Base-by-base conservation (phyloP, 1,140 invertebrate genomes). In the Cyphomyrmex costatus region DNA sequence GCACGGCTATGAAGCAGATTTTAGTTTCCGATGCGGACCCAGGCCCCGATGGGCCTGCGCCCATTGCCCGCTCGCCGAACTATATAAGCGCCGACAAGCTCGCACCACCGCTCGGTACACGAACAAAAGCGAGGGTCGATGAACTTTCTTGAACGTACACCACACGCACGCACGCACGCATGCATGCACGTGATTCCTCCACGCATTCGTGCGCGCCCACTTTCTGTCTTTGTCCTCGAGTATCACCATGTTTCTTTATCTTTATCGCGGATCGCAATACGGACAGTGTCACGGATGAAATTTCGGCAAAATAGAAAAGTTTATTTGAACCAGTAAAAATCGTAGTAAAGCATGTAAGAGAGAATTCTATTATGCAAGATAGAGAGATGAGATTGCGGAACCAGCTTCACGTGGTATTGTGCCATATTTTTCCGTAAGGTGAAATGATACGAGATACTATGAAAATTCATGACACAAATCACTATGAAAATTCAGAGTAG, bases 81-180 rank as follows among this genome's bases (percentile, higher is more conserved):
- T 89, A n/a, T n/a, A 36, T 36, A 86, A 85, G 74, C 88, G 84
- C 86, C 84, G 86, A 87, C 88, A 73, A 77, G 21, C 89, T 92
- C 80, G n/a, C n/a, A n/a, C n/a, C n/a, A 86, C 87, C 86, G 86
- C 89, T 93, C 93, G 91, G 91, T 90, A 89, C 92, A 93, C 92
- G 94, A 94, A 95, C 94, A 95, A 95, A 95, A 95, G 94, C 93
- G 71, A 86, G 71, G 90, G 89, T 91, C 90, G 77, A 86, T 56
- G 92, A 93, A 92, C 92, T 74, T 78, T 63, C 65, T 49, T 36
- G 60, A 65, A 58, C 87, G 84, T 86, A 89, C 65, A 86, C 77
- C 77, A 49, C 60, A 56, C 60, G 21, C 63, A 36, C 80, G 21
- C 63, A 36, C 80, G 60, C 70, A 61, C 86, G 71, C 79, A 84